These are phyloP conservation scores for Isurus oxyrinchus DNA, from an alignment of 2,113 vertebrate species.

Conservation along the genomic window DNA sequence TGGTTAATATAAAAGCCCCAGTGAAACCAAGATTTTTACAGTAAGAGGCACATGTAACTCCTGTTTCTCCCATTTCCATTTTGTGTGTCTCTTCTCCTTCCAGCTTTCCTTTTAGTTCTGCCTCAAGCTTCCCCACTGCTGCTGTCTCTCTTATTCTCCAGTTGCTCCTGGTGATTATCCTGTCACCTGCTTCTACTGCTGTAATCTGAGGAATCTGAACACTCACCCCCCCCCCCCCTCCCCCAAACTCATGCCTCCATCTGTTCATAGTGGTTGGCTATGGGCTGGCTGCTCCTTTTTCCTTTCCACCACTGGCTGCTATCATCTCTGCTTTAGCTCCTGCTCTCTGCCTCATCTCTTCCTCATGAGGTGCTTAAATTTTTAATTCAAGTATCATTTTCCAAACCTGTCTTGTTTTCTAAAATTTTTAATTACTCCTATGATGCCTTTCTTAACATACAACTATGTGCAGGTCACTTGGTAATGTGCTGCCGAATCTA, in stretches of 20 bases:
- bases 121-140: background rate
- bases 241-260: background rate
- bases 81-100: background rate
- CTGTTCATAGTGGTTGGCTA: background rate
- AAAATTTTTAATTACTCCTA: background rate
- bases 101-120: background rate
- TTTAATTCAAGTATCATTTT: background rate
- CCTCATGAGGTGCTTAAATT: background rate
- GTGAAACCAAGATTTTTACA: background rate
- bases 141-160: background rate
- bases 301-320: background rate
- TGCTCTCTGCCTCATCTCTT: background rate
- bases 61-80: background rate
- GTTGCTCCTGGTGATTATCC: background rate
- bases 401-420: background rate
- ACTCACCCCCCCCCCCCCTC: background rate
- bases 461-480: background rate
- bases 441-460: background rate
- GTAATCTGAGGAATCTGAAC: background rate
- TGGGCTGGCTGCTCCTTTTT: background rate
- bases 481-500: background rate
- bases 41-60: background rate
- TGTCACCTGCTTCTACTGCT: background rate
- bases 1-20: background rate
- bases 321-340: background rate